Conservation (phyloP, 2,113 vertebrate genomes). For the Daboia siamensis region DNA sequence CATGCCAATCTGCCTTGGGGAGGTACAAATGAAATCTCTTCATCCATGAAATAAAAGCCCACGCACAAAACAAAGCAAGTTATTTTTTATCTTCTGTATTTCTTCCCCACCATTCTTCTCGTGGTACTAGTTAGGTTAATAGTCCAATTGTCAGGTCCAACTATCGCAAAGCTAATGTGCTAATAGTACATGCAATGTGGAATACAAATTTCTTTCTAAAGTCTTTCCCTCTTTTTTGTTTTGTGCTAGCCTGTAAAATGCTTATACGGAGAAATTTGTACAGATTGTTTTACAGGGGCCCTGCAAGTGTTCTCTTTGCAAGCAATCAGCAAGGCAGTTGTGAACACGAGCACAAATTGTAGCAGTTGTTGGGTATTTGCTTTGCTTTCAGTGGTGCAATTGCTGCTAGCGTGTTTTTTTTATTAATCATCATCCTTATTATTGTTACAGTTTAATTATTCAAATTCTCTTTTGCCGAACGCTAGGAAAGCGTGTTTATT, state of each 20-base stretch:
- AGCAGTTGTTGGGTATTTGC: not conserved
- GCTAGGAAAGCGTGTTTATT: not conserved
- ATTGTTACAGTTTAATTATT: not conserved
- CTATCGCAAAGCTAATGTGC: not conserved
- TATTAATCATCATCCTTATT: not conserved
- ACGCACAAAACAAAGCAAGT: constrained; percentile 22
- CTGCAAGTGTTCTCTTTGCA: not conserved
- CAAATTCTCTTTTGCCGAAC: not conserved
- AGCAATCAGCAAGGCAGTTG: not conserved
- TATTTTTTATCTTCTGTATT: constrained; percentile 34
- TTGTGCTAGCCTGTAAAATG: not conserved
- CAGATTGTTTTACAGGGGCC: not conserved
- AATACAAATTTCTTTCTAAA: constrained; percentile 11
- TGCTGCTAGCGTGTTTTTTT: not conserved
- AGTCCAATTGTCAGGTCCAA: constrained; percentile 27
- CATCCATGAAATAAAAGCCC: constrained; percentile 30
- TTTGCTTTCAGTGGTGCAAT: not conserved
- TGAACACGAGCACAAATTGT: not conserved
- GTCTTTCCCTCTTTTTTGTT: not conserved
- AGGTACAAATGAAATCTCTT: constrained; percentile 34
- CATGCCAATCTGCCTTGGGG: constrained; percentile 39
- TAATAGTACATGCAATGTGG: not conserved
- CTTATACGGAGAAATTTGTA: not conserved
- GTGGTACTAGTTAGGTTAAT: constrained; percentile 30
- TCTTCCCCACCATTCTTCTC: constrained; percentile 23